Conservation (phyloP, 2,888 invertebrate species). For the Eucera pruinosa region DNA sequence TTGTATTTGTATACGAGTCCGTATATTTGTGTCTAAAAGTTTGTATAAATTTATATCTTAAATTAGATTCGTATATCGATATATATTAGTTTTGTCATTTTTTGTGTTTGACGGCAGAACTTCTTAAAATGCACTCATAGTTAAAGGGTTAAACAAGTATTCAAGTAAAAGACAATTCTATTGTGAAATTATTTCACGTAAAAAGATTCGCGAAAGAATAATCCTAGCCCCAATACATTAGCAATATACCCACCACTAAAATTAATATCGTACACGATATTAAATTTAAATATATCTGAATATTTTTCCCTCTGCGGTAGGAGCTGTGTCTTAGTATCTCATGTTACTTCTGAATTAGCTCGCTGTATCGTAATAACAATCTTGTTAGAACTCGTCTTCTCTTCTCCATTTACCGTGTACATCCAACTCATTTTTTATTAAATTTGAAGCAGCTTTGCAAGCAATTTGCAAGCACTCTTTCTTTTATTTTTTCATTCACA, state of each 20-base stretch:
- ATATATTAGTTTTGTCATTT: no score
- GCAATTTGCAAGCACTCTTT: not conserved
- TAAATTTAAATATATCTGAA: conserved; percentile 27
- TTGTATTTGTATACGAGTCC: no score
- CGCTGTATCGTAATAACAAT: conserved; percentile 32
- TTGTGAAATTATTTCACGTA: no score
- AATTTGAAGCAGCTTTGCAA: not conserved
- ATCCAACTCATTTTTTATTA: conserved; percentile 2
- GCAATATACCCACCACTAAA: not conserved
- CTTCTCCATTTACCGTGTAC: conserved; percentile 24
- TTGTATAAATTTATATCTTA: no score
- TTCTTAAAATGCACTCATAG: no score
- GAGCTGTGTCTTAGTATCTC: conserved; percentile 15
- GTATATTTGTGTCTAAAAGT: no score
- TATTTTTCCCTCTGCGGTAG: conserved; percentile 17
- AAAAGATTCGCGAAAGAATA: not conserved
- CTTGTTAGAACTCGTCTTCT: conserved; percentile 32
- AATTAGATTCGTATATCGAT: no score
- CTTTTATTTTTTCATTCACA: not conserved
- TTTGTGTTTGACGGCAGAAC: no score
- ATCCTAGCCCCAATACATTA: not conserved
- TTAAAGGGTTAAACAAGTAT: no score
- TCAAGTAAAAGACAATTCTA: no score
- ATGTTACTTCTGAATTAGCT: conserved; percentile 36
- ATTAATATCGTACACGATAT: conserved; percentile 9